A percentile compares a stretch with the other conserved stretches of the same genome.
phyloP scores from a whole-genome alignment of 2,797 vertebrate species.

The Odontamblyopus rebecca region DNA sequence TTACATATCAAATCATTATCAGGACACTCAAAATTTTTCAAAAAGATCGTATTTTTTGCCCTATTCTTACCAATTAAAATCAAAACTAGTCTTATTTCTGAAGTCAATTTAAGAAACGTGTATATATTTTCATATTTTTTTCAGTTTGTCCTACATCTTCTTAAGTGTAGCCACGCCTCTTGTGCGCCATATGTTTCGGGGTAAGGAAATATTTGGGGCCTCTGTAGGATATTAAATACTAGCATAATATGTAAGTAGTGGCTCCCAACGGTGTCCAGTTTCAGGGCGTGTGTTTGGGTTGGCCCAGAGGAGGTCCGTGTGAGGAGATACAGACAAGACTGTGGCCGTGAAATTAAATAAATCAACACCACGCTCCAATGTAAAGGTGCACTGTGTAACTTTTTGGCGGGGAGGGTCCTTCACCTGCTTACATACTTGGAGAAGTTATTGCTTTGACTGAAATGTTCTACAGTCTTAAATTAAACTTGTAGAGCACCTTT shows the following conservation, averaged over 20 bases:
- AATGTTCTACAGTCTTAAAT: no score
- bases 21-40: no score
- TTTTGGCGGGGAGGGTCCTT: no score
- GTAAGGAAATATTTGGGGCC: constrained; percentile 64
- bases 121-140: constrained; percentile 23
- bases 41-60: no score
- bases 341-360: constrained; percentile 8
- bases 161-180: constrained; percentile 43
- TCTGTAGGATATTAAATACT: constrained; percentile 71
- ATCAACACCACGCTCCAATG: background rate
- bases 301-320: constrained; percentile 54
- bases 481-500: no score
- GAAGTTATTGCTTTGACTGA: no score
- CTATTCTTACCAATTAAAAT: background rate
- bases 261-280: constrained; percentile 58
- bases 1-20: no score
- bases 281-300: constrained; percentile 59
- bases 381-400: background rate
- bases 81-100: background rate
- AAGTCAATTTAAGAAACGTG: constrained; percentile 1
- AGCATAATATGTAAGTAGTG: constrained; percentile 65
- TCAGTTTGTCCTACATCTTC: constrained; percentile 13
- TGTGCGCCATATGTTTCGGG: constrained; percentile 51
- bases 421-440: no score
- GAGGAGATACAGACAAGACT: constrained; percentile 17